Evolutionary conservation across 92 coral and sea anemone genomes (phyloP), one percentile per base, ranked within the genome.

Genomic region (Porites cylindrica): DNA sequence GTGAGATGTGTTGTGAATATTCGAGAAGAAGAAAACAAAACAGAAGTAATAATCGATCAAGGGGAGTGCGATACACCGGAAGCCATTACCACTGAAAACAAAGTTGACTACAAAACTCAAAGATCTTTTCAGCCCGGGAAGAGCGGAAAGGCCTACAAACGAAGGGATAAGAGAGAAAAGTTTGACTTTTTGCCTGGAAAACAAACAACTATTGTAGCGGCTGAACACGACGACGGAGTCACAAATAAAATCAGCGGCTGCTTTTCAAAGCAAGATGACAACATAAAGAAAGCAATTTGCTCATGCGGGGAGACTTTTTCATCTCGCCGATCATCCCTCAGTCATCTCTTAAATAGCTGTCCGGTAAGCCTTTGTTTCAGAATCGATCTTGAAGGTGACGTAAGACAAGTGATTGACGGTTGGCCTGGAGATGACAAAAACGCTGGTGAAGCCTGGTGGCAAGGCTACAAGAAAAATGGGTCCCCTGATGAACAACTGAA

Each of bases 281-380:
- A 18, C 52, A 52, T 6, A n/a, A 69, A 68, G 59, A 26, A 26
- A 81, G 76, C 66, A 38, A 24, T 53, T 70, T 81, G 85, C 68
- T 68, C 85, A 32, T 81, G 76, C 54, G 85, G 85, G 17, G 66
- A 24, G 32, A 38, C 29, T 68, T 81, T 81, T 20, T 23, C 14
- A 65, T 68, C 76, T 69, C 66, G 85, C 12, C 43, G 10, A 66
- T 81, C 11, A 70, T 53, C 85, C 17, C 9, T 81, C 11, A 53
- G 65, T 12, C 85, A 81, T 10, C 75, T 81, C 2, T 51, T 81
- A 52, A 21, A 58, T 52, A 66, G 6, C 32, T 81, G 85, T 16
- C 85, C 76, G 26, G 76, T 81, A 10, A 81, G 85, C 11, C 76
- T 81, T 17, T 67, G 85, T 52, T 81, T 81, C 23, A 68, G 85